phyloP scores from a whole-genome alignment of 2,113 vertebrate genomes.

The Zeus faber region DNA sequence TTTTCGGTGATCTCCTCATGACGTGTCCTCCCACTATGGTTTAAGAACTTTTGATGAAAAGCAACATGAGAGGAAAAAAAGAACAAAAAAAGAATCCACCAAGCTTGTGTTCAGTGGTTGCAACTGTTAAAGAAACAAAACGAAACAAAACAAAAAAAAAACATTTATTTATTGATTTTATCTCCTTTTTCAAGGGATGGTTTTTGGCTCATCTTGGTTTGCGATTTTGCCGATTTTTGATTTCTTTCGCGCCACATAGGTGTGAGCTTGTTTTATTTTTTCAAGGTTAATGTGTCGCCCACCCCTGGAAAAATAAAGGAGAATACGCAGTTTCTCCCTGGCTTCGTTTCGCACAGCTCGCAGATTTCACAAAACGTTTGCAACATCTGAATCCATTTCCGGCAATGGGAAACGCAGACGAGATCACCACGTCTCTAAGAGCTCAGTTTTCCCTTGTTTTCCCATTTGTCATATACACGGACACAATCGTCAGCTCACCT shows the following conservation, averaged over 20 bases:
- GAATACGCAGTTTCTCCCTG: too few relatives aligned
- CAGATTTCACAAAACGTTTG: slow-evolving; percentile 4
- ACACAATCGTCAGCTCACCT: neutral
- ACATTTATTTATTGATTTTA: slow-evolving; percentile 47
- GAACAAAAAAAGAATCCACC: slow-evolving; percentile 46
- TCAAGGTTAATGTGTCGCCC: slow-evolving; percentile 21
- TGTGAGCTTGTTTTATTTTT: slow-evolving; percentile 38
- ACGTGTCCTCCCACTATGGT: slow-evolving; percentile 35
- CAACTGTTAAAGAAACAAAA: too few relatives aligned
- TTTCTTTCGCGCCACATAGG: slow-evolving; percentile 20
- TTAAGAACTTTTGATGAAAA: slow-evolving; percentile 50
- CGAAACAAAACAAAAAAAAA: slow-evolving; percentile 43
- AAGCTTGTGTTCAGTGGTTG: slow-evolving; percentile 45
- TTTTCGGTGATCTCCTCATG: slow-evolving; percentile 51
- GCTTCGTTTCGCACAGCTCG: too few relatives aligned
- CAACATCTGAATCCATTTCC: slow-evolving; percentile 41
- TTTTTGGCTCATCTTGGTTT: slow-evolving; percentile 22
- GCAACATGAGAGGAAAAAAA: slow-evolving; percentile 34
- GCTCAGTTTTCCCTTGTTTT: neutral
- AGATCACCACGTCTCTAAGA: slow-evolving; percentile 16
- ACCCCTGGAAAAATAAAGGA: slow-evolving; percentile 19
- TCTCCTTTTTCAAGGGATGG: too few relatives aligned
- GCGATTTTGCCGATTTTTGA: slow-evolving; percentile 32
- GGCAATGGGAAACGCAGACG: slow-evolving; percentile 19
- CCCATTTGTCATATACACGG: slow-evolving; percentile 7